Conservation (phyloP, 1,140 invertebrate genomes). For the Drosophila athabasca region DNA sequence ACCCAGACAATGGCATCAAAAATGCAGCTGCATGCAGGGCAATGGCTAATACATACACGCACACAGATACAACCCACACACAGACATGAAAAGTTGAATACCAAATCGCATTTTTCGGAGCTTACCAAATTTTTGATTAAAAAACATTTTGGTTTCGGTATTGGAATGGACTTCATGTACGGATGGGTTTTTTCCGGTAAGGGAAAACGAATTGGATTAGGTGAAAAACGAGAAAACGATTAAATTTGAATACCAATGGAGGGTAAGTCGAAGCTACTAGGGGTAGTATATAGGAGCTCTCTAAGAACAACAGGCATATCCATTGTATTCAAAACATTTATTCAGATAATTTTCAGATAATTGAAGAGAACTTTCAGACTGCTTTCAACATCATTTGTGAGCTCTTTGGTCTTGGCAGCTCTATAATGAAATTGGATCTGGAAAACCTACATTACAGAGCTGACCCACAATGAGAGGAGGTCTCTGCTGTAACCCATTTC, state of each 20-base stretch:
- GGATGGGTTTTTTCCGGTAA: neutral
- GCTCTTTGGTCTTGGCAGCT: no score
- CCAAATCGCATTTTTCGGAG: conserved; percentile 38
- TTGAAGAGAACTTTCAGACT: no score
- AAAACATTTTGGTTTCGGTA: conserved; percentile 36
- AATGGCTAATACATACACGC: conserved; percentile 32
- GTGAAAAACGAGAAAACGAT: conserved; percentile 9
- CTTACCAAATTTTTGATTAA: conserved; percentile 65
- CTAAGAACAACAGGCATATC: no score
- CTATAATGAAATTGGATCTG: no score
- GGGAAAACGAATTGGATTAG: conserved; percentile 16
- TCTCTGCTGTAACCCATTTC: conserved; percentile 28
- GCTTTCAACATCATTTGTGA: no score
- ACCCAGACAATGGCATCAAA: conserved; percentile 37
- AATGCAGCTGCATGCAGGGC: conserved; percentile 26
- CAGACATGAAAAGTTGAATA: conserved; percentile 19
- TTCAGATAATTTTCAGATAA: no score
- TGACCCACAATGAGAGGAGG: neutral
- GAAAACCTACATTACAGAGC: neutral
- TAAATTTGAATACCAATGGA: neutral
- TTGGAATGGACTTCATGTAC: conserved; percentile 6
- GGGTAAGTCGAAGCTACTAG: no score
- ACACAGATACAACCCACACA: conserved; percentile 4
- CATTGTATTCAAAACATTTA: no score
- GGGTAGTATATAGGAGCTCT: no score